Evolutionary conservation across 1,140 invertebrate species (phyloP), one percentile per base, ranked within the genome.

Genomic region (Drosophila bipectinata): DNA sequence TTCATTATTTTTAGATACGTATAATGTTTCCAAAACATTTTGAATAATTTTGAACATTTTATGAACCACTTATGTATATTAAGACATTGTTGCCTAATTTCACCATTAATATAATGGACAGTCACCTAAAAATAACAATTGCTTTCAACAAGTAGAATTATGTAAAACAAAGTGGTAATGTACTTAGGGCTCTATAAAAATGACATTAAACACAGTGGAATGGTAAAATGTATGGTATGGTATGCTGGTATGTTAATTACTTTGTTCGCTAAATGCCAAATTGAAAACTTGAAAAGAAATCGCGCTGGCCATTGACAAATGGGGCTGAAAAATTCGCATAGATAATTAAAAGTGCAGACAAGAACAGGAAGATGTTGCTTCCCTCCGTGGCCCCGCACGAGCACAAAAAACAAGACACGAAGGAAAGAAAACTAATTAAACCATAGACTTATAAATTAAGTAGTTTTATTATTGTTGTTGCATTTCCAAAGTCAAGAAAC

Each of bases 401-500:
- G n/a, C 48, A 60, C 34, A 62, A 45, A 56, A 66, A 80, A 55
- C 59, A 61, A 64, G 58, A 61, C 60, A 44, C 7, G 60, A 34
- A 67, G 62, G 45, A 59, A 75, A 81, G 69, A 79, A 78, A 85
- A 76, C 64, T 76, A 81, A 87, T 87, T 78, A 87, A 78, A 78
- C 64, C 60, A 57, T 64, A 78, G 71, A 72, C 63, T 82, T 85
- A 85, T 87, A 85, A 82, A 82, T 85, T 76, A 85, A 75, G 64
- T 75, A 81, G 77, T 67, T 76, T 52, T 53, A 53, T 53, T 62
- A 49, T 44, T 76, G 64, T 72, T 79, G 72, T 34, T 81, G 78
- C 73, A 61, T 47, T 53, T 41, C 57, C 61, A 53, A 63, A 68
- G 72, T 68, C 64, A 82, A 82, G 75, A 87, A 87, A 87, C 77